phyloP scores from a whole-genome alignment of 2,888 invertebrate species.

The Rhodophaea formosa region DNA sequence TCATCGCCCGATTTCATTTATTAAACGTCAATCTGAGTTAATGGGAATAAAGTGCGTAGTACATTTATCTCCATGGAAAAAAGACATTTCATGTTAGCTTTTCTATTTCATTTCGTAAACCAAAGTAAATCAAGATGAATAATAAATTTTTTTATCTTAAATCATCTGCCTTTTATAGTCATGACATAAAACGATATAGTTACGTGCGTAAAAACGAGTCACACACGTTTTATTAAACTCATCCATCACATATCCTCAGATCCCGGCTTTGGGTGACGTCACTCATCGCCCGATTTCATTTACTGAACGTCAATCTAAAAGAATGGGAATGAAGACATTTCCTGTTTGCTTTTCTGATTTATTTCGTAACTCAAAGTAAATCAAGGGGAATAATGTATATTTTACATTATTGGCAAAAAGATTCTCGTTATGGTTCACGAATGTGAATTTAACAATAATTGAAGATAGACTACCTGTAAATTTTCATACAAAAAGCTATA shows the following conservation, averaged over 20 bases:
- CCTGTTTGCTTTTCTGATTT: not conserved
- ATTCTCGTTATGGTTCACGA: too few species aligned
- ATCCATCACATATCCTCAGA: not conserved
- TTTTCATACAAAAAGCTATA: too few species aligned
- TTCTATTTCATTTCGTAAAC: too few species aligned
- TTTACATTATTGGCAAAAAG: too few species aligned
- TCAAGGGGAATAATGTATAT: too few species aligned
- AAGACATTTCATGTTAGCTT: too few species aligned
- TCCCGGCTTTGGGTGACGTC: not conserved
- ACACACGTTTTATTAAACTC: not conserved
- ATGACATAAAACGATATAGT: not conserved
- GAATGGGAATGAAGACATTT: not conserved
- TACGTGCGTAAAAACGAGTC: not conserved
- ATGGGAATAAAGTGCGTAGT: not conserved
- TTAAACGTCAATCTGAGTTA: not conserved
- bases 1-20: not conserved
- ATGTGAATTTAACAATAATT: too few species aligned
- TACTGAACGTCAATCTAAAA: not conserved
- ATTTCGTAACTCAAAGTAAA: not conserved
- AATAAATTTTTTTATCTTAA: too few species aligned
- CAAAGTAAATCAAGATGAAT: too few species aligned
- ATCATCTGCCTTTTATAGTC: too few species aligned
- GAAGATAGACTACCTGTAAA: too few species aligned
- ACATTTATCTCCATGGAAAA: too few species aligned
- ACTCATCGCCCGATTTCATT: not conserved